Evolutionary conservation across 2,797 vertebrate species (phyloP).

Genomic region (Leptodactylus fallax): DNA sequence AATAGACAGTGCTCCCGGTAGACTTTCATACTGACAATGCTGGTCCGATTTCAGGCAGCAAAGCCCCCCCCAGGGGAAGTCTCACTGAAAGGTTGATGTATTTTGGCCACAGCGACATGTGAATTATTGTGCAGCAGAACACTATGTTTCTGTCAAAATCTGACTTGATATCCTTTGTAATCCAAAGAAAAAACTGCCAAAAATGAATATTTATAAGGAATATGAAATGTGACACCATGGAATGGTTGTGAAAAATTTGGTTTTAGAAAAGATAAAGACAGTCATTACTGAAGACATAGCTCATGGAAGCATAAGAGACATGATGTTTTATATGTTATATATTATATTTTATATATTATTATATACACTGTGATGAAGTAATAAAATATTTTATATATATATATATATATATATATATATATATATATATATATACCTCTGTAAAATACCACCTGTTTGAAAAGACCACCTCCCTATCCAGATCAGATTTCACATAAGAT

Average conservation of each 20-base stretch:
- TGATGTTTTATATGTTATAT: background rate
- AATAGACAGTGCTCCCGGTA: background rate
- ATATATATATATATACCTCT: too few species aligned
- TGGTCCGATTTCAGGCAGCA: background rate
- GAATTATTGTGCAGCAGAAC: slow-evolving; percentile 2
- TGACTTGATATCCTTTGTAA: slow-evolving; percentile 13
- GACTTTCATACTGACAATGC: background rate
- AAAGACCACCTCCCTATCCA: too few species aligned
- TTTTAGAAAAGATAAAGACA: background rate
- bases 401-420: background rate
- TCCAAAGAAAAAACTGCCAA: background rate
- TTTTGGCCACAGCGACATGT: background rate
- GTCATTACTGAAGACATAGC: background rate
- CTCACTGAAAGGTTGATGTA: slow-evolving; percentile 13
- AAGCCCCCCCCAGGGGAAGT: background rate
- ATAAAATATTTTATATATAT: background rate
- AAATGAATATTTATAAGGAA: slow-evolving; percentile 10
- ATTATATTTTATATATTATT: too few species aligned
- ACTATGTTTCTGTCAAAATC: slow-evolving; percentile 35
- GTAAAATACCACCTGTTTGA: too few species aligned
- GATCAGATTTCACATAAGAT: too few species aligned
- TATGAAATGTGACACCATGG: slow-evolving; percentile 14
- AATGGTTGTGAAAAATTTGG: background rate
- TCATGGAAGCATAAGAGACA: background rate
- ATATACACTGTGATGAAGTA: background rate